phyloP scores from a whole-genome alignment of 1,140 invertebrate species.

The Melipona quadrifasciata region DNA sequence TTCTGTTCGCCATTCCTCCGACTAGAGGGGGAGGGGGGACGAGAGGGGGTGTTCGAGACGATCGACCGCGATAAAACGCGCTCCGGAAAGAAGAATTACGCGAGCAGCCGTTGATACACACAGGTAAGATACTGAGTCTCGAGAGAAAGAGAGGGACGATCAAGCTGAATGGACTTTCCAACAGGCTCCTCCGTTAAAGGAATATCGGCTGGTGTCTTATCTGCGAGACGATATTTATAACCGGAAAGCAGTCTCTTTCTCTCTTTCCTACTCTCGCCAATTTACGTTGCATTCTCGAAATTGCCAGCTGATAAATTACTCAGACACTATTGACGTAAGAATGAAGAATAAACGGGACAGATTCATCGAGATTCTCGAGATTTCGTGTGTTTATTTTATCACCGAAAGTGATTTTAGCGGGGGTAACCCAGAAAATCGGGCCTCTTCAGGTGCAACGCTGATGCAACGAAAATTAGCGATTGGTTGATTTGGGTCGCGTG shows the following conservation, averaged over 20 bases:
- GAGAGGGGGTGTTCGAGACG: background rate
- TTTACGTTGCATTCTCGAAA: slow-evolving; percentile 23
- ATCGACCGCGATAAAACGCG: slow-evolving; percentile 12
- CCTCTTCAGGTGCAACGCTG: too few species aligned
- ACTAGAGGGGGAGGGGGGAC: background rate
- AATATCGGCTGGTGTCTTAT: slow-evolving; percentile 39
- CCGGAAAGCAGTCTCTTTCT: background rate
- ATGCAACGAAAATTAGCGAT: too few species aligned
- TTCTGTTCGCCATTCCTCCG: background rate
- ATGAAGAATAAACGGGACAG: background rate
- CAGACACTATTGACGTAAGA: slow-evolving; percentile 1
- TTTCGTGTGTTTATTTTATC: too few species aligned
- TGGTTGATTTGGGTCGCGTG: too few species aligned
- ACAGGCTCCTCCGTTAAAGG: slow-evolving; percentile 28
- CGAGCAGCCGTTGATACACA: slow-evolving; percentile 37
- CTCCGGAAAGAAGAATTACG: slow-evolving; percentile 19
- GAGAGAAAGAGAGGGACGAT: slow-evolving; percentile 3
- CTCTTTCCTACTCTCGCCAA: background rate
- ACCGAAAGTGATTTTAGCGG: too few species aligned
- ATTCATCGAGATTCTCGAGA: background rate
- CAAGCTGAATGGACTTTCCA: slow-evolving; percentile 41
- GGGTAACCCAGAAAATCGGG: too few species aligned
- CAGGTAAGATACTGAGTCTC: background rate
- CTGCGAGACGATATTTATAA: slow-evolving; percentile 39
- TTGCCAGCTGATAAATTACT: slow-evolving; percentile 17